phyloP scores from a whole-genome alignment of 2,888 invertebrate species.

The Anoplius nigerrimus region DNA sequence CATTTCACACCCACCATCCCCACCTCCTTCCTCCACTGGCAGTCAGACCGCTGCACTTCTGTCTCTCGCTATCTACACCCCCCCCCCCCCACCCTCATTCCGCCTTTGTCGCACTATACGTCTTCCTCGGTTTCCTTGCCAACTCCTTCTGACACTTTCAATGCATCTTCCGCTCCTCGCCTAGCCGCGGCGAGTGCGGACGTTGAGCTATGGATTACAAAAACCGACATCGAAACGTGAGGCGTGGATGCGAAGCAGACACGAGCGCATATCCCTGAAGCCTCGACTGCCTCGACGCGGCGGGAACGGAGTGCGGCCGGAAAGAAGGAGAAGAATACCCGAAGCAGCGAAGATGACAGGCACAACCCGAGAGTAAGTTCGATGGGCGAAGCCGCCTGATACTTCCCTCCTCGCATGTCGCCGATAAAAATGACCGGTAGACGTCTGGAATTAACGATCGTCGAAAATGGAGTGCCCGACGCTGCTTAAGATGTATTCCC shows the following conservation, averaged over 20 bases:
- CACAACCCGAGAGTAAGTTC: not conserved
- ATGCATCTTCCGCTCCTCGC: not conserved
- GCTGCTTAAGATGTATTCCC: constrained; percentile 15
- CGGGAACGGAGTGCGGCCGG: no score
- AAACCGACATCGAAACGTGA: constrained; percentile 30
- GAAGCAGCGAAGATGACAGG: not conserved
- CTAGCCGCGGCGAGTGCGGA: not conserved
- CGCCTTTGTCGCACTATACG: no score
- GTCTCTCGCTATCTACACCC: no score
- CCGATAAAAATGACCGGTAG: constrained; percentile 26
- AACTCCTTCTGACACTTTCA: not conserved
- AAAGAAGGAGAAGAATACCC: not conserved
- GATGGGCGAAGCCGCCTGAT: no score
- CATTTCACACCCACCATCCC: not conserved
- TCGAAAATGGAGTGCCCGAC: constrained; percentile 30
- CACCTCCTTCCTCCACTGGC: not conserved
- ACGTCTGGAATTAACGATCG: constrained; percentile 36
- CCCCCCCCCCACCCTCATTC: no score
- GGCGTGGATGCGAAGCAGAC: constrained; percentile 11
- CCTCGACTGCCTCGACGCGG: no score
- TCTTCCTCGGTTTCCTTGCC: no score
- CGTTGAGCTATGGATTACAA: constrained; percentile 4
- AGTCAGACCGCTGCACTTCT: not conserved
- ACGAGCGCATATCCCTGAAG: not conserved
- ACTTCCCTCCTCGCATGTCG: constrained; percentile 19